Evolutionary conservation across 1,140 invertebrate genomes (phyloP).

Genomic region (Brachionus asplanchnoidis): DNA sequence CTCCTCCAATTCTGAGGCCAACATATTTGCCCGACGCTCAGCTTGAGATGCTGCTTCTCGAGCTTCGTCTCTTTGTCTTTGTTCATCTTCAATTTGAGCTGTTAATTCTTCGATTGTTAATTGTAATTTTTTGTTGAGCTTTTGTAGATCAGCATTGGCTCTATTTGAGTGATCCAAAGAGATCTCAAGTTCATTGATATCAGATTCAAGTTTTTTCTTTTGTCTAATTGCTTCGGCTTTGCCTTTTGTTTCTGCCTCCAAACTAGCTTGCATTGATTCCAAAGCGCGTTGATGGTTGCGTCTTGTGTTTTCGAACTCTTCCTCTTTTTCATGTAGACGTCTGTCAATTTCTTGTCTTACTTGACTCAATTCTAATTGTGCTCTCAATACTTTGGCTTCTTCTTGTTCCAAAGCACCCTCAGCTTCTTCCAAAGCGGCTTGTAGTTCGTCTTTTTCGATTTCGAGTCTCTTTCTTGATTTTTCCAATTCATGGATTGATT

Average conservation of each 20-base stretch:
- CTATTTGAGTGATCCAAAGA: constrained; percentile 71
- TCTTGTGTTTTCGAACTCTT: constrained; percentile 96
- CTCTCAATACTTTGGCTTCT: constrained; percentile 78
- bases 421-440: no score
- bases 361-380: constrained; percentile 90
- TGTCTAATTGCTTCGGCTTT: constrained; percentile 92
- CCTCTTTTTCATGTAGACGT: constrained; percentile 92
- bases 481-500: constrained; percentile 77
- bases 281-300: constrained; percentile 97
- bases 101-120: constrained; percentile 99
- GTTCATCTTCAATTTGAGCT: constrained; percentile 92
- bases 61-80: constrained; percentile 88
- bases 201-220: constrained; percentile 98
- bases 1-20: constrained; percentile 92
- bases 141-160: constrained; percentile 93
- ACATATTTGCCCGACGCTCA: constrained; percentile 86
- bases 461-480: no score
- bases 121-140: constrained; percentile 96
- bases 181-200: constrained; percentile 98
- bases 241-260: constrained; percentile 96
- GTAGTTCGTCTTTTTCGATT: no score
- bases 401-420: no score
- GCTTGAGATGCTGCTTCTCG: constrained; percentile 90
- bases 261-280: constrained; percentile 96
- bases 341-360: constrained; percentile 67